phyloP scores from a whole-genome alignment of 1,140 invertebrate species.

The Papilio aristodemus region DNA sequence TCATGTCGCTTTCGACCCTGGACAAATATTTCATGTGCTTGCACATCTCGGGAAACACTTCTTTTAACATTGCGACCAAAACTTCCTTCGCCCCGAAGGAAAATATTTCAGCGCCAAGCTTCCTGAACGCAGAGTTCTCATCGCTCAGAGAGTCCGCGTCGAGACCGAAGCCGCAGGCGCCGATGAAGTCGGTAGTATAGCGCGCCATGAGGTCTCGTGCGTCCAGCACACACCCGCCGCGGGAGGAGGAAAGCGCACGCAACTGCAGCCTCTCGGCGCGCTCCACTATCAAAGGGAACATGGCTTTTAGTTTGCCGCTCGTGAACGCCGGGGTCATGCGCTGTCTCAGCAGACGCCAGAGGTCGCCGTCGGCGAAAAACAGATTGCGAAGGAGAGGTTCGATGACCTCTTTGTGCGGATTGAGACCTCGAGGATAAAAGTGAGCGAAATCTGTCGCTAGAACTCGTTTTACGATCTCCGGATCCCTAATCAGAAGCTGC shows the following conservation, averaged over 20 bases:
- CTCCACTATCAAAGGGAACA: constrained; percentile 70
- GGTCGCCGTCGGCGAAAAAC: constrained; percentile 53
- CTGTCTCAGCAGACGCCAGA: constrained; percentile 79
- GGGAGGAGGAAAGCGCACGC: constrained; percentile 35
- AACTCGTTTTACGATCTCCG: constrained; percentile 41
- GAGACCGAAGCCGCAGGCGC: constrained; percentile 48
- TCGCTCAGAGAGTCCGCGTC: constrained; percentile 50
- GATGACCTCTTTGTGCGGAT: constrained; percentile 33
- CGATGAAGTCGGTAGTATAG: constrained; percentile 63
- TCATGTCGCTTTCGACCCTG: constrained; percentile 39
- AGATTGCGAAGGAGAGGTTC: constrained; percentile 38
- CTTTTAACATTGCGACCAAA: constrained; percentile 41
- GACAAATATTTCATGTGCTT: constrained; percentile 39
- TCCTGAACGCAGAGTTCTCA: constrained; percentile 49
- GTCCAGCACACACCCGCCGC: constrained; percentile 46
- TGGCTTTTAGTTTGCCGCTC: constrained; percentile 77
- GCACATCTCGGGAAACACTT: constrained; percentile 46
- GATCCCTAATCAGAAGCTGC: constrained; percentile 42
- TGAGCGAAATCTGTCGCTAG: constrained; percentile 40
- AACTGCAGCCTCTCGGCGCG: constrained; percentile 54
- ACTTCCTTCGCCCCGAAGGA: constrained; percentile 30
- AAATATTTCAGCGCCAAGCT: constrained; percentile 57
- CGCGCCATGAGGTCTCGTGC: constrained; percentile 62
- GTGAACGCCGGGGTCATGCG: constrained; percentile 82
- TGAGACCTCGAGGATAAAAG: constrained; percentile 43